Evolutionary conservation across 2,888 invertebrate genomes (phyloP), one percentile per base, ranked within the genome.

Genomic region (Drosophila mimetica): DNA sequence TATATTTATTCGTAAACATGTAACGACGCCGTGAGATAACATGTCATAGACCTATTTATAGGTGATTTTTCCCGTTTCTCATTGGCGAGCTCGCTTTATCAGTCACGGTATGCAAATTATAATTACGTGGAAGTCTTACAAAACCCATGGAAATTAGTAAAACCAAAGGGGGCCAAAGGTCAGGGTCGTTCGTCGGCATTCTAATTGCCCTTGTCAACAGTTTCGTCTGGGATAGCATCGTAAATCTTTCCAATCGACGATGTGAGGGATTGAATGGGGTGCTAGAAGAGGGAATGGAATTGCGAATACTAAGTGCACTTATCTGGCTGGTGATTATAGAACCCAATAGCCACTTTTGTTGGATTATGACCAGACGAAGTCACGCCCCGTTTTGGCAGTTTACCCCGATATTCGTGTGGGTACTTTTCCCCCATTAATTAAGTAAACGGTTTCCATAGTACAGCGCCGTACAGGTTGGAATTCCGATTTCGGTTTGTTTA

Each of bases 191-290:
- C 22, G 30, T 52, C 44, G 42, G 48, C 64, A 71, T 67, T 81
- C 81, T 84, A 81, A 81, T 81, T 84, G 85, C 75, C 60, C 70
- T 73, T 84, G 85, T 75, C 81, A 75, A 81, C 71, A 78, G 69
- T 52, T 67, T 47, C 52, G 67, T 63, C 36, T 66, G 57, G 47
- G 34, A n/a, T 48, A 52, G 57, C 44, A 42, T 72, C 25, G 57
- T 58, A 55, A 63, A 76, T 58, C 34, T 55, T 34, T 52, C 41
- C 44, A 18, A 74, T 50, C 20, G 42, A 14, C 11, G 36, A 1
- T 13, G 36, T 9, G 32, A 1, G 13, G 36, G 16, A 22, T 30
- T 9, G 32, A n/a, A 3, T 18, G 25, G 53, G 47, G 20, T 30
- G 41, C n/a, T n/a, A n/a, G 30, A 9, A 32, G 20, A 28, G 55